Percentiles rank a stretch among this genome's conserved stretches.
Evolutionary conservation across 2,888 invertebrate species (phyloP).

Genomic region (Cyrtodaria siliqua): DNA sequence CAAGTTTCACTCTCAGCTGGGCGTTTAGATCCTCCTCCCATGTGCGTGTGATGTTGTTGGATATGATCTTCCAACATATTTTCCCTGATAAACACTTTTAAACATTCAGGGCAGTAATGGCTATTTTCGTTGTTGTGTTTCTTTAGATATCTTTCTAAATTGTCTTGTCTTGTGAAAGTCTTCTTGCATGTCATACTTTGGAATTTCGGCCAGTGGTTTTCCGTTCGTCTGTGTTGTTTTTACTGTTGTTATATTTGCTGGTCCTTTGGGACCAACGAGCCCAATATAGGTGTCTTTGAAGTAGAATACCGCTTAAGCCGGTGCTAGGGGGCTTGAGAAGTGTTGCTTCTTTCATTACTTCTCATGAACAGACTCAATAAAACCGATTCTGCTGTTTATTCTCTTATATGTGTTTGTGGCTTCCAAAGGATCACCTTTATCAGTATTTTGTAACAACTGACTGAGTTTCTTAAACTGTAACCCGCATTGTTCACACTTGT

Average conservation of each 20-base stretch:
- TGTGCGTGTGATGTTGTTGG: too few relatives aligned
- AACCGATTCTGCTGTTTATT: too few relatives aligned
- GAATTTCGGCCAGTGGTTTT: slow-evolving; percentile 30
- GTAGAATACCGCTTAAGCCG: too few relatives aligned
- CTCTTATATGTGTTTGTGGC: too few relatives aligned
- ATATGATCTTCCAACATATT: slow-evolving; percentile 24
- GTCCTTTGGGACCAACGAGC: too few relatives aligned
- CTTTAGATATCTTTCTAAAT: slow-evolving; percentile 31
- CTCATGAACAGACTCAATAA: too few relatives aligned
- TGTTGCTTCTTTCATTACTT: too few relatives aligned
- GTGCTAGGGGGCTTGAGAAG: too few relatives aligned
- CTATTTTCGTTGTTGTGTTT: slow-evolving; percentile 20
- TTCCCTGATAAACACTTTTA: slow-evolving; percentile 17
- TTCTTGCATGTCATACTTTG: slow-evolving; percentile 26
- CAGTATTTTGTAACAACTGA: slow-evolving; percentile 3
- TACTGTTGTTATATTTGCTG: too few relatives aligned
- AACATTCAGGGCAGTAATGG: slow-evolving; percentile 34
- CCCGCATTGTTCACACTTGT: slow-evolving; percentile 34
- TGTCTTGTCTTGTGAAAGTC: slow-evolving; percentile 21
- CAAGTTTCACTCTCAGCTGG: not conserved
- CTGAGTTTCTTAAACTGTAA: slow-evolving; percentile 25
- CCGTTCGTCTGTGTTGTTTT: slow-evolving; percentile 22
- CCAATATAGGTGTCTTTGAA: too few relatives aligned
- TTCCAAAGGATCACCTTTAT: too few relatives aligned
- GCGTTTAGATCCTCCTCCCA: slow-evolving; percentile 13